Evolutionary conservation across 1,140 invertebrate genomes (phyloP).

Genomic region (Augochlora pura): DNA sequence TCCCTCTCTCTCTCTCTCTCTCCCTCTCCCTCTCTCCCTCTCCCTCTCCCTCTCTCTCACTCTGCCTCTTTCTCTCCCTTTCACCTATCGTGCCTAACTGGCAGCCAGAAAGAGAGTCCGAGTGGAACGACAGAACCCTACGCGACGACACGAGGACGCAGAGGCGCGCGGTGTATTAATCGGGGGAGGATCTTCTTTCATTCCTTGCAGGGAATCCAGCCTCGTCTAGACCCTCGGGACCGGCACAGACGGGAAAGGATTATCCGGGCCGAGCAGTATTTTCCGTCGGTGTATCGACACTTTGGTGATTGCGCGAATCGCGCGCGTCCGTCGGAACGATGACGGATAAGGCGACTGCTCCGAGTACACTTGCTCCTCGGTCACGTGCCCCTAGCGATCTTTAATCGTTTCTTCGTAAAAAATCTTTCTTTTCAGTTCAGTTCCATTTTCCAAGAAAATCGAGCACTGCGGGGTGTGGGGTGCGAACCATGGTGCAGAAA

Average conservation of each 20-base stretch:
- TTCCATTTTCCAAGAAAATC: too few relatives aligned
- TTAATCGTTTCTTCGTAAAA: too few relatives aligned
- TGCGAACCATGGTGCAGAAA: not conserved
- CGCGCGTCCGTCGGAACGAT: slow-evolving; percentile 11
- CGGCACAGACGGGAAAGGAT: slow-evolving; percentile 55
- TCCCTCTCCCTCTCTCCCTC: not conserved
- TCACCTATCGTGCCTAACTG: slow-evolving; percentile 27
- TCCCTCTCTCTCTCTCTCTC: not conserved
- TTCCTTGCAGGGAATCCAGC: slow-evolving; percentile 25
- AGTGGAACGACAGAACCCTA: too few relatives aligned
- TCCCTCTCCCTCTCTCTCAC: not conserved
- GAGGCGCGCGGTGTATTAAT: too few relatives aligned
- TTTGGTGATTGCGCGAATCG: slow-evolving; percentile 57
- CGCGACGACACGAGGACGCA: too few relatives aligned
- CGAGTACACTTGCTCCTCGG: too few relatives aligned
- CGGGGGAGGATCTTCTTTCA: too few relatives aligned
- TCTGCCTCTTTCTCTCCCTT: not conserved
- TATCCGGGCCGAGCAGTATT: slow-evolving; percentile 54
- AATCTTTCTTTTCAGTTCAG: too few relatives aligned
- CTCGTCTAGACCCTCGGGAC: slow-evolving; percentile 16
- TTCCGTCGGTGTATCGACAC: slow-evolving; percentile 56
- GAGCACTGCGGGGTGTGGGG: too few relatives aligned
- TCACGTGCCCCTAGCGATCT: too few relatives aligned
- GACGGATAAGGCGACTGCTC: slow-evolving; percentile 7
- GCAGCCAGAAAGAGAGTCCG: too few relatives aligned